Conservation (phyloP, 2,113 vertebrate genomes). For the Hydrolagus affinis region DNA sequence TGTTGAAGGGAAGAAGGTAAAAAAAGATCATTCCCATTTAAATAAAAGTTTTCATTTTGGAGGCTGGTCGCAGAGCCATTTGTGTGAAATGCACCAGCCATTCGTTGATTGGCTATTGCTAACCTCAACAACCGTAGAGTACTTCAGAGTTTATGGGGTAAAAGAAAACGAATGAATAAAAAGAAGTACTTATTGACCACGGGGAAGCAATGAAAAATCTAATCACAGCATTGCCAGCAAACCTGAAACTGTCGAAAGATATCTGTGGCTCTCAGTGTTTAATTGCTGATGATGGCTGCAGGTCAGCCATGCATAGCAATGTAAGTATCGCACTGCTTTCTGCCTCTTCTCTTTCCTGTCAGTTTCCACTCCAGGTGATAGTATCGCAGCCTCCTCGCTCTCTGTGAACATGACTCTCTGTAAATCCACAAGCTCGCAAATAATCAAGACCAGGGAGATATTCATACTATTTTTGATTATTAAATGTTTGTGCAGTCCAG, state of each 20-base stretch:
- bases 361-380: constrained; percentile 72
- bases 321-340: constrained; percentile 54
- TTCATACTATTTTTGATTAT: background rate
- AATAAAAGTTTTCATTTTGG: background rate
- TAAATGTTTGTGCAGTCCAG: no score
- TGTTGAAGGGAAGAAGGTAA: background rate
- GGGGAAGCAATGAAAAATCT: constrained; percentile 63
- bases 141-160: constrained; percentile 22
- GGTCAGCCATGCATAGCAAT: constrained; percentile 66
- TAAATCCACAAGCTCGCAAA: constrained; percentile 40
- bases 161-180: constrained; percentile 33
- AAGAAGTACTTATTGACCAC: constrained; percentile 60
- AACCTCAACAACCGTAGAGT: background rate
- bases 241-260: constrained; percentile 73
- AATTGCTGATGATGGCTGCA: constrained; percentile 73
- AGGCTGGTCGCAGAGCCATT: background rate
- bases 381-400: constrained; percentile 43
- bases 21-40: background rate
- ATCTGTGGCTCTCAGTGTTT: constrained; percentile 57
- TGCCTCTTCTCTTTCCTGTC: constrained; percentile 66
- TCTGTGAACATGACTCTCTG: constrained; percentile 34
- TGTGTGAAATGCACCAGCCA: background rate
- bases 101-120: constrained; percentile 12
- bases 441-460: constrained; percentile 32
- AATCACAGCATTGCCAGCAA: constrained; percentile 65